These are phyloP conservation scores for Arrhamphus sclerolepis DNA, from an alignment of 2,797 vertebrate genomes.

Conservation along the genomic window DNA sequence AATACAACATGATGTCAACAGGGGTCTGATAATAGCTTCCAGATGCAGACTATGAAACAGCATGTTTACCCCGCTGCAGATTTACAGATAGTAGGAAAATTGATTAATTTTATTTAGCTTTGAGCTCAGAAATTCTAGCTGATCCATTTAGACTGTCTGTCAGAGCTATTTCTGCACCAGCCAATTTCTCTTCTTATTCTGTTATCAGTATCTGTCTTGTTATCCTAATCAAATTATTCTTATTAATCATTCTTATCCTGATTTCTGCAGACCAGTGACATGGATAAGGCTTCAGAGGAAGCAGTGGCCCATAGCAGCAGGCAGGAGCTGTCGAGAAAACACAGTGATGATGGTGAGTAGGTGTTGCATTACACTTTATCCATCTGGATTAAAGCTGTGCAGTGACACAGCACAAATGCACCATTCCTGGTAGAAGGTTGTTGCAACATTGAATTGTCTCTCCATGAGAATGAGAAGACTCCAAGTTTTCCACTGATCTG, in stretches of 20 bases:
- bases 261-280: constrained; percentile 86
- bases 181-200: background rate
- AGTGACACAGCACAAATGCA: constrained; percentile 33
- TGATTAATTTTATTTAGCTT: background rate
- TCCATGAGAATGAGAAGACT: constrained; percentile 10
- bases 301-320: constrained; percentile 79
- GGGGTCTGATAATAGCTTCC: constrained; percentile 68
- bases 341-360: constrained; percentile 90
- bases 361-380: constrained; percentile 6
- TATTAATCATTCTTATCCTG: background rate
- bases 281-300: constrained; percentile 93
- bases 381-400: constrained; percentile 41
- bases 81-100: constrained; percentile 13
- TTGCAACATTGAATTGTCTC: constrained; percentile 38
- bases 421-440: constrained; percentile 9
- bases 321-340: constrained; percentile 84
- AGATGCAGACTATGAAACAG: constrained; percentile 54
- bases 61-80: constrained; percentile 31
- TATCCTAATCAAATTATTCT: background rate
- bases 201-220: background rate
- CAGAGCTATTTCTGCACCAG: background rate
- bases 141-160: background rate
- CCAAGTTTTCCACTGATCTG: constrained; percentile 12
- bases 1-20: constrained; percentile 56
- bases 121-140: background rate